Evolutionary conservation across 2,113 vertebrate genomes (phyloP), one percentile per base, ranked within the genome.

Genomic region (Sinocyclocheilus anshuiensis): DNA sequence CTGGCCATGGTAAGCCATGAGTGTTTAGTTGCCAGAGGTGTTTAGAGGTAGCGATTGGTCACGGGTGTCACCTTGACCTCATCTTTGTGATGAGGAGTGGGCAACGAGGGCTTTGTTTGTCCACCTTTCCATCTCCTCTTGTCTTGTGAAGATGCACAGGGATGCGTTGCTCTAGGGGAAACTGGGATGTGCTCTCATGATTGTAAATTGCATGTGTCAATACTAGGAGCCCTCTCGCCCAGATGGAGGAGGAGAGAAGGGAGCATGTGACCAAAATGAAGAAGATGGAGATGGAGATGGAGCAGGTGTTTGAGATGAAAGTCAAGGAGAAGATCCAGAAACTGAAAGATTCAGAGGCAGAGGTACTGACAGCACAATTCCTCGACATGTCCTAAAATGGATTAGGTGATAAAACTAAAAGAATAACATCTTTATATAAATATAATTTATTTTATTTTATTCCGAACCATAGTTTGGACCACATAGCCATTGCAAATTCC

Each of bases 281-380:
- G 91, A 99, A 99, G 92, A 99, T 99, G 98, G 98, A 99, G 91
- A 98, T 98, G 97, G 98, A 99, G 90, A 99, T 99, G 98, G 98
- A 99, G 67, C 98, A 99, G 91, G 98, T 99, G 89, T 99, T 99
- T 90, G 98, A 99, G 91, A 99, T 99, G 98, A 99, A 99, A 94
- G 98, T 99, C 91, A 99, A 99, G 94, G 98, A 99, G 90, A 99
- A 99, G 91, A 96, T 99, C 92, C 98, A 99, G 92, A 99, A 99
- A 88, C 95, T 99, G 92, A 99, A 96, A 93, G 98, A 99, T 93
- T 99, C 98, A 24, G 98, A 99, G 95, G 97, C 97, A 84, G 98
- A 99, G 97, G 98, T 99, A 96, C 59, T 55, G 3, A 18, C 67
- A 39, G 4, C 26, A 18, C 65, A 61, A 61, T 61, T 61, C 57